Percentiles rank a stretch among this genome's conserved stretches.
Conservation (phyloP, 2,113 vertebrate species). For the Anguilla rostrata region DNA sequence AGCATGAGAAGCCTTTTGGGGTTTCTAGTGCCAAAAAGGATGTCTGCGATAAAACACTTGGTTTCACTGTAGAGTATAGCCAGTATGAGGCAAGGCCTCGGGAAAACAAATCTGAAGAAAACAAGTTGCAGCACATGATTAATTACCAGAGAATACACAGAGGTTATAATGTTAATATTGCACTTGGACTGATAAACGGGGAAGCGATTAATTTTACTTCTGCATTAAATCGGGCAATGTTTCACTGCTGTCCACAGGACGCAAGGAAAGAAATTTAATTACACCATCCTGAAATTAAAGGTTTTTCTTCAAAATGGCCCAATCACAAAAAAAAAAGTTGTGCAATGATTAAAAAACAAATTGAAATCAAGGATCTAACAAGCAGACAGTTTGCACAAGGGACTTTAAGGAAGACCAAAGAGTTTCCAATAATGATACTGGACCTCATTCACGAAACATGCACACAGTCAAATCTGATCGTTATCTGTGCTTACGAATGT, state of each 20-base stretch:
- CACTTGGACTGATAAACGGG: constrained; percentile 45
- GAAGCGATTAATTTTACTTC: constrained; percentile 36
- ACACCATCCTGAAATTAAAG: neutral
- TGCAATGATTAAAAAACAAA: neutral
- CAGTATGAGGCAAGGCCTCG: constrained; percentile 11
- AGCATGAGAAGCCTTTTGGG: constrained; percentile 5
- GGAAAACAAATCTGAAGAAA: constrained; percentile 47
- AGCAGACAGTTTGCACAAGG: neutral
- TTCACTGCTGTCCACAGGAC: constrained; percentile 11
- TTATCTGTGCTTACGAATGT: too few relatives aligned
- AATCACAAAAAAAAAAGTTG: neutral
- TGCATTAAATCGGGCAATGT: constrained; percentile 39
- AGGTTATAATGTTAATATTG: constrained; percentile 48
- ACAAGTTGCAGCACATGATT: constrained; percentile 45
- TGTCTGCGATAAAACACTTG: too few relatives aligned
- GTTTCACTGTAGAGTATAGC: constrained; percentile 46
- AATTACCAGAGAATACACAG: constrained; percentile 38
- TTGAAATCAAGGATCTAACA: neutral
- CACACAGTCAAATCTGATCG: too few relatives aligned
- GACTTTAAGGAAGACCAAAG: neutral
- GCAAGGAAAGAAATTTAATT: constrained; percentile 40
- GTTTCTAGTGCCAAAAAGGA: too few relatives aligned
- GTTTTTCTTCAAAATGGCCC: neutral
- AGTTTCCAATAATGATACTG: neutral
- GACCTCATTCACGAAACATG: too few relatives aligned